phyloP scores from a whole-genome alignment of 1,140 invertebrate genomes.

The roundworm (Caenorhabditis elegans) region WBcel235 BX284604.4:6078501-6079000 shows the following conservation, averaged over 20 bases:
- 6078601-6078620: too few relatives aligned
- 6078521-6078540: too few relatives aligned
- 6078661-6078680: constrained; percentile 18
- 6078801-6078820: background rate
- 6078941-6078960: background rate
- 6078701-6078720: constrained; percentile 37
- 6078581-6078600: too few relatives aligned
- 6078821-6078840: background rate
- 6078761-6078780: background rate
- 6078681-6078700: constrained; percentile 14
- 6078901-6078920: background rate
- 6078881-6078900: background rate
- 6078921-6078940: background rate
- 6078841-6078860: background rate
- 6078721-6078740: constrained; percentile 1
- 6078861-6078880: background rate
- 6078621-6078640: too few relatives aligned
- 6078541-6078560: too few relatives aligned
- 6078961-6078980: background rate
- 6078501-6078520: too few relatives aligned
- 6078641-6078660: too few relatives aligned
- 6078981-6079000: background rate
- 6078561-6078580: too few relatives aligned
- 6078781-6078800: background rate
- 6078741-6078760: background rate